phyloP scores from a whole-genome alignment of 2,113 vertebrate species.

The Crotalus helleri region DNA sequence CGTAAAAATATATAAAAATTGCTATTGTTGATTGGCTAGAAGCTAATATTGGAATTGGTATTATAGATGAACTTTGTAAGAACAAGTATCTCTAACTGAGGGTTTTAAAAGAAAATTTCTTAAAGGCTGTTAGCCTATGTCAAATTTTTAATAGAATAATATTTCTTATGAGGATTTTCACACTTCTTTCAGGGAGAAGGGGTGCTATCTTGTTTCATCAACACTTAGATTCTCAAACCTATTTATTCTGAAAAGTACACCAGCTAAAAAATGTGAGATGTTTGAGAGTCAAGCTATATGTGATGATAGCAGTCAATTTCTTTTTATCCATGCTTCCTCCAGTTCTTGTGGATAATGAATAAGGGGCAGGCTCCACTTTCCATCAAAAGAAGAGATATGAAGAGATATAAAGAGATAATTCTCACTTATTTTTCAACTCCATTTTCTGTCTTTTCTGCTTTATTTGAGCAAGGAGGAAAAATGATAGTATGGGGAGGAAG shows the following conservation, averaged over 20 bases:
- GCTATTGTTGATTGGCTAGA: neutral
- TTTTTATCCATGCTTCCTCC: neutral
- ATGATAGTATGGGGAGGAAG: neutral
- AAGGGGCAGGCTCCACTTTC: neutral
- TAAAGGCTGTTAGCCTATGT: neutral
- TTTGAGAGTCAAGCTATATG: neutral
- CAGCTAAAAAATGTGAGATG: neutral
- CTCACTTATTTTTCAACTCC: neutral
- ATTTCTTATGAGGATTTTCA: neutral
- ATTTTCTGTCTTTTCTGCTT: neutral
- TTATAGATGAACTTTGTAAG: neutral
- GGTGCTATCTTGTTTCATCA: neutral
- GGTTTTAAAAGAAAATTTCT: neutral
- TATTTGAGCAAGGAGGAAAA: neutral
- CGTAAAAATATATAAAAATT: neutral
- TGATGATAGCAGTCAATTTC: neutral
- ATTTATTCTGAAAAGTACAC: neutral
- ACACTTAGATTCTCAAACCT: neutral
- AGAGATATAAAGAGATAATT: neutral
- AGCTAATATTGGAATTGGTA: neutral
- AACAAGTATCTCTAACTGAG: neutral
- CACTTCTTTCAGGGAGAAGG: neutral
- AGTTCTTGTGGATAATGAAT: neutral
- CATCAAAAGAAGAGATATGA: neutral
- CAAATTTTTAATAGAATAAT: neutral